Percentiles rank a stretch among this genome's conserved stretches.
phyloP scores from a whole-genome alignment of 2,888 invertebrate species.

The Xylota sylvarum region DNA sequence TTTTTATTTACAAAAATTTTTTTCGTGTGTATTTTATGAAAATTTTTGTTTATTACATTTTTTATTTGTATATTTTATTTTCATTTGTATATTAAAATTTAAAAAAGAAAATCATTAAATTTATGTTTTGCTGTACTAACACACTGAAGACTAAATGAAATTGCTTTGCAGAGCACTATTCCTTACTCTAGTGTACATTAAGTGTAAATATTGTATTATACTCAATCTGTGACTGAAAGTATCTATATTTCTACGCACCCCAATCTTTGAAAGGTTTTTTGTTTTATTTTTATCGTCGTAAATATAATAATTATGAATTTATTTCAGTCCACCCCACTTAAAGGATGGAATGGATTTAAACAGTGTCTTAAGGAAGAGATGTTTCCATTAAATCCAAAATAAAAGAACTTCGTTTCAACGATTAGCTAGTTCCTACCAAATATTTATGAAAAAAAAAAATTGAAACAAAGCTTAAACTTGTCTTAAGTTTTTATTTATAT shows the following conservation, averaged over 20 bases:
- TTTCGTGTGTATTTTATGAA: neutral
- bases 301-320: slow-evolving; percentile 68
- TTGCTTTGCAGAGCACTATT: neutral
- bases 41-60: neutral
- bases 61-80: neutral
- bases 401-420: neutral
- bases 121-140: neutral
- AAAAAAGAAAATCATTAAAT: neutral
- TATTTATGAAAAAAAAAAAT: neutral
- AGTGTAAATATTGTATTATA: neutral
- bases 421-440: neutral
- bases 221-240: neutral
- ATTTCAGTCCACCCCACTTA: slow-evolving; percentile 44
- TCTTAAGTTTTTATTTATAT: neutral
- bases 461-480: neutral
- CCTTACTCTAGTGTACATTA: neutral
- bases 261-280: neutral
- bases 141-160: neutral
- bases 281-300: neutral
- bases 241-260: neutral
- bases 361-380: slow-evolving; percentile 55
- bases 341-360: slow-evolving; percentile 50
- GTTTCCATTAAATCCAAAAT: slow-evolving; percentile 21
- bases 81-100: neutral
- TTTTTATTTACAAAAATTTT: neutral